These are phyloP conservation scores for Sparus aurata DNA, from an alignment of 2,797 vertebrate genomes.

Conservation along the genomic window DNA sequence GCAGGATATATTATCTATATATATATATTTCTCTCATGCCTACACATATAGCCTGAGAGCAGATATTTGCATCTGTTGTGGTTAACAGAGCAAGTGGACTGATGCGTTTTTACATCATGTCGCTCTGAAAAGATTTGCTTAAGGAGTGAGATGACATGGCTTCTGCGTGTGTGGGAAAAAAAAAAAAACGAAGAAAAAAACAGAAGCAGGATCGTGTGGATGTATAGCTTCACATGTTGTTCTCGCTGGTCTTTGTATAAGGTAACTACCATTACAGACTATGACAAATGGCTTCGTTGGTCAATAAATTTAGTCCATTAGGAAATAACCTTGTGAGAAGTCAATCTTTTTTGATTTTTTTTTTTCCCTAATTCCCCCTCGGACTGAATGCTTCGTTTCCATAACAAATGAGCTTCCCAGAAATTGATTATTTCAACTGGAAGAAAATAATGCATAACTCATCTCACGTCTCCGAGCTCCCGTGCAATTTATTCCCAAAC, in stretches of 20 bases:
- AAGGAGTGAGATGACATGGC: constrained; percentile 15
- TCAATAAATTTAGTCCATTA: constrained; percentile 80
- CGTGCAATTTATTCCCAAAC: constrained; percentile 79
- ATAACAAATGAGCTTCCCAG: constrained; percentile 76
- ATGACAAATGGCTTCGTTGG: constrained; percentile 58
- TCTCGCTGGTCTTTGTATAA: constrained; percentile 35
- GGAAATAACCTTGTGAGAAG: constrained; percentile 79
- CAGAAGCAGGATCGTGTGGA: background rate
- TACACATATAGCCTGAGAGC: constrained; percentile 19
- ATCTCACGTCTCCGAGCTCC: constrained; percentile 69
- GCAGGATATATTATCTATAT: constrained; percentile 20
- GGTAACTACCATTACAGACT: constrained; percentile 53
- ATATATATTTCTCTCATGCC: constrained; percentile 5
- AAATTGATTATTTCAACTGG: constrained; percentile 83
- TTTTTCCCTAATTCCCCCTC: constrained; percentile 56
- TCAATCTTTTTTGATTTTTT: constrained; percentile 69
- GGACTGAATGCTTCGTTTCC: constrained; percentile 78
- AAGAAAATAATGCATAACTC: constrained; percentile 83
- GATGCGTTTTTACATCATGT: constrained; percentile 5
- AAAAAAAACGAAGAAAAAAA: background rate
- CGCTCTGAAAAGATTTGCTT: constrained; percentile 20
- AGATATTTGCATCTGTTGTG: constrained; percentile 44
- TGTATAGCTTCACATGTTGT: constrained; percentile 21
- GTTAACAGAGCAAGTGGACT: constrained; percentile 22
- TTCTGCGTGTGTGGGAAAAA: constrained; percentile 13